Evolutionary conservation across 2,888 invertebrate species (phyloP).

Genomic region (Apamea epomidion): DNA sequence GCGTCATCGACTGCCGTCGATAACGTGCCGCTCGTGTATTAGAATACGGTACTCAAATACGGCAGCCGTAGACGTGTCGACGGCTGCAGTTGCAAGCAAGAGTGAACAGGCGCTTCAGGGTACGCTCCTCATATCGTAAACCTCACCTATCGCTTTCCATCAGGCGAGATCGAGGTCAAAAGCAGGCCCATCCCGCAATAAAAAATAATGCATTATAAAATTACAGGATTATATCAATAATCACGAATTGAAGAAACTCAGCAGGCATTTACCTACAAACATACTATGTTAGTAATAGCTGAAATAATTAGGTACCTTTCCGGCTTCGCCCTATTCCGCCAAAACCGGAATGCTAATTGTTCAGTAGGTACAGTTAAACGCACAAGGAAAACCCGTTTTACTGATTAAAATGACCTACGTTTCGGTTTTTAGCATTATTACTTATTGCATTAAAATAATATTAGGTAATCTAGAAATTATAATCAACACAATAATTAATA

Average conservation of each 20-base stretch:
- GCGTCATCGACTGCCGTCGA: no score
- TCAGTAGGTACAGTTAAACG: conserved; percentile 11
- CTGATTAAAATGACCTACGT: conserved; percentile 10
- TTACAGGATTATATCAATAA: conserved; percentile 29
- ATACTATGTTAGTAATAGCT: conserved; percentile 25
- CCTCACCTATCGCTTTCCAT: not conserved
- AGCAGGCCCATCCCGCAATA: not conserved
- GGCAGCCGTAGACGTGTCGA: not conserved
- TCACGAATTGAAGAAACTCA: conserved; percentile 18
- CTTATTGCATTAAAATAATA: conserved; percentile 14
- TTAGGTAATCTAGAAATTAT: conserved; percentile 6
- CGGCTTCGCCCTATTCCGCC: conserved; percentile 59
- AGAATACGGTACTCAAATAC: not conserved
- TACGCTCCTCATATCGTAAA: not conserved
- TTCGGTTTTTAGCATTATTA: not conserved
- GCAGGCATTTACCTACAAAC: conserved; percentile 9
- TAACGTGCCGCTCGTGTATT: no score
- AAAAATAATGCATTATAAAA: conserved; percentile 13
- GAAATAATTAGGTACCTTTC: conserved; percentile 51
- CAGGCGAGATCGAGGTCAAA: not conserved
- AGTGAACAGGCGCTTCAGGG: not conserved
- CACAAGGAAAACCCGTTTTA: conserved; percentile 28
- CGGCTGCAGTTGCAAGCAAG: not conserved
- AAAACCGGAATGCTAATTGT: conserved; percentile 9
- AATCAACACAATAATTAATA: not conserved